Percentiles rank a stretch among this genome's conserved stretches.
Evolutionary conservation across 2,888 invertebrate species (phyloP).

Genomic region (Leptinotarsa tumamoca): DNA sequence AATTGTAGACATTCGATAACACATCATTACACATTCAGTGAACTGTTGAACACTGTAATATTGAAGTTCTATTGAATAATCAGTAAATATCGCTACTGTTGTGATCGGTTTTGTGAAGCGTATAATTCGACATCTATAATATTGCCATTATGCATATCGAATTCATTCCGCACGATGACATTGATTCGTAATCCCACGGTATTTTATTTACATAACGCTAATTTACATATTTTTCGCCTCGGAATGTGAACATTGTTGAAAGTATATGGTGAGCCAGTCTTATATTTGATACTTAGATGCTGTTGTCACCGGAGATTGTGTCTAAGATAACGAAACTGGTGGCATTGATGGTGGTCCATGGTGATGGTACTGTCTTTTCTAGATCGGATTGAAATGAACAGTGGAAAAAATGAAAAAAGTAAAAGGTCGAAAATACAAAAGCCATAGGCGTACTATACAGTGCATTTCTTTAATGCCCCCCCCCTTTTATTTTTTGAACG

Average conservation of each 20-base stretch:
- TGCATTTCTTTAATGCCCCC: no score
- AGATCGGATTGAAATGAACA: not conserved
- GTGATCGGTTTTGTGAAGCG: conserved; percentile 15
- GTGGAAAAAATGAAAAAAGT: no score
- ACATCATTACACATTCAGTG: not conserved
- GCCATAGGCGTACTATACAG: no score
- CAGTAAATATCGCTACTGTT: conserved; percentile 9
- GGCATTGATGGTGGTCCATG: conserved; percentile 2
- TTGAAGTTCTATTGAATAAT: not conserved
- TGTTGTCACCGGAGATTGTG: conserved; percentile 11
- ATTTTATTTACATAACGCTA: conserved; percentile 9
- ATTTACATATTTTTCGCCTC: conserved; percentile 3
- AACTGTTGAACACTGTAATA: not conserved
- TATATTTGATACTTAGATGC: not conserved
- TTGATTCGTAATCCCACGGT: conserved; percentile 3
- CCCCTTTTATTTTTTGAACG: no score
- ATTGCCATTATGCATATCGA: conserved; percentile 8
- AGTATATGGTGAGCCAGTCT: not conserved
- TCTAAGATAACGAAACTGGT: conserved; percentile 5
- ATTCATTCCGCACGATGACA: not conserved
- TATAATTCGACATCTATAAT: conserved; percentile 1
- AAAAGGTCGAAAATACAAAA: no score
- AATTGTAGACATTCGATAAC: not conserved
- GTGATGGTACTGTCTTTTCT: not conserved
- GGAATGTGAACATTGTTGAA: not conserved